Conservation (phyloP, 2,888 invertebrate species). For the Acronicta aceris region DNA sequence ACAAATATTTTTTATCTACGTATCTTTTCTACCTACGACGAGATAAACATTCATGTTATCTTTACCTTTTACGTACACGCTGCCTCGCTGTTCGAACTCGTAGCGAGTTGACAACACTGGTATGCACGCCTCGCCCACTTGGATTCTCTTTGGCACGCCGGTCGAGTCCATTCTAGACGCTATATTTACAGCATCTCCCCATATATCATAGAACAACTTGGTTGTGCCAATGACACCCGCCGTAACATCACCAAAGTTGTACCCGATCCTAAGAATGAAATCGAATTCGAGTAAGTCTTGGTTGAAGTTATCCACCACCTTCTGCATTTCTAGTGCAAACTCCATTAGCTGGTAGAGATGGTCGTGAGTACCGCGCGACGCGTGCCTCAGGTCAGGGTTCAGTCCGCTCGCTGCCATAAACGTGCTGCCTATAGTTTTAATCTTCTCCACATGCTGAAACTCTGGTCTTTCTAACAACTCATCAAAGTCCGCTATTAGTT, state of each 20-base stretch:
- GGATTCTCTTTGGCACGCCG: slow-evolving; percentile 95
- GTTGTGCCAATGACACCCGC: slow-evolving; percentile 99
- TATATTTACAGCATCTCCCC: slow-evolving; percentile 99
- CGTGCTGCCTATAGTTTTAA: slow-evolving; percentile 98
- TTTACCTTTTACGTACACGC: slow-evolving; percentile 98
- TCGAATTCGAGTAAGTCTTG: slow-evolving; percentile 97
- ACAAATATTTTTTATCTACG: slow-evolving; percentile 67
- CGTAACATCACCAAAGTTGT: slow-evolving; percentile 98
- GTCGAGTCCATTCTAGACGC: slow-evolving; percentile 99
- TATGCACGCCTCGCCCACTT: slow-evolving; percentile 94
- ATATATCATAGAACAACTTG: slow-evolving; percentile 98
- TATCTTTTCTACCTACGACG: slow-evolving; percentile 88
- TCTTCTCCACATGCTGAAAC: slow-evolving; percentile 97
- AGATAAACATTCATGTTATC: slow-evolving; percentile 98
- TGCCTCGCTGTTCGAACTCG: slow-evolving; percentile 97
- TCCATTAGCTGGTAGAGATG: slow-evolving; percentile 97
- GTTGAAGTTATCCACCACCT: slow-evolving; percentile 96
- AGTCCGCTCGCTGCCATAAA: slow-evolving; percentile 99
- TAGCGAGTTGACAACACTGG: slow-evolving; percentile 92
- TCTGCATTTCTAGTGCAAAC: slow-evolving; percentile 97
- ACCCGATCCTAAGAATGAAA: slow-evolving; percentile 95
- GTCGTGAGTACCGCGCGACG: slow-evolving; percentile 92
- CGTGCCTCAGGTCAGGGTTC: slow-evolving; percentile 93
- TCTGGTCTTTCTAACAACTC: slow-evolving; percentile 95
- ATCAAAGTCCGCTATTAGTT: slow-evolving; percentile 98